Evolutionary conservation across 2,888 invertebrate genomes (phyloP), one percentile per base, ranked within the genome.

Genomic region (Nomada fabriciana): DNA sequence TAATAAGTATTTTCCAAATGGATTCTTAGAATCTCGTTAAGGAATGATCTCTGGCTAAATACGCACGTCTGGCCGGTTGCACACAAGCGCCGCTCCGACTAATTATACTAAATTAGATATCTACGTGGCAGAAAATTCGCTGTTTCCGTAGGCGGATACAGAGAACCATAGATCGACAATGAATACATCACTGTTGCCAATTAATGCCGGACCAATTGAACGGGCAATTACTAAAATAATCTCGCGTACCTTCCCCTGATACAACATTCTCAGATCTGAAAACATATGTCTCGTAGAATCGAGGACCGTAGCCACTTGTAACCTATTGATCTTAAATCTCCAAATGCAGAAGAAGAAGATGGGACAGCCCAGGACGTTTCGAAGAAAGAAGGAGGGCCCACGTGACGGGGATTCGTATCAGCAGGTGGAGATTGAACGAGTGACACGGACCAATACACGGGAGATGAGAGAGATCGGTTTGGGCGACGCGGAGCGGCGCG

Each of bases 11-110:
- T 87, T 88, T 83, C 81, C 82, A 84, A 87, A 87, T 86, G 85
- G 87, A 85, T 90, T 90, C 88, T 86, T 76, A 82, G 88, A 90
- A 90, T 83, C 85, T 88, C 86, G 89, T 90, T 88, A 85, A 88
- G 87, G 84, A 86, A 81, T 84, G 80, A 86, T 85, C 84, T 83
- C 84, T 80, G 86, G 85, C 86, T 87, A 86, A 91, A 89, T 90
- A 84, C 88, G 80, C 77, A 82, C 86, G 75, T 72, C 77, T 64
- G 50, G n/a, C 18, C 29, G 60, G 70, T 61, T 25, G 61, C 47
- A 43, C 60, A 52, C 71, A 55, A 25, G 42, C 57, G 36, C 53
- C 57, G 36, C 53, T 71, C 36, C 53, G 60, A 36, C 70, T 76
- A 81, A 87, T 87, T 84, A 80, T 69, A 75, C 75, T 60, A 69